Evolutionary conservation across 1,140 invertebrate genomes (phyloP), one percentile per base, ranked within the genome.

Genomic region (Hypothenemus hampei): DNA sequence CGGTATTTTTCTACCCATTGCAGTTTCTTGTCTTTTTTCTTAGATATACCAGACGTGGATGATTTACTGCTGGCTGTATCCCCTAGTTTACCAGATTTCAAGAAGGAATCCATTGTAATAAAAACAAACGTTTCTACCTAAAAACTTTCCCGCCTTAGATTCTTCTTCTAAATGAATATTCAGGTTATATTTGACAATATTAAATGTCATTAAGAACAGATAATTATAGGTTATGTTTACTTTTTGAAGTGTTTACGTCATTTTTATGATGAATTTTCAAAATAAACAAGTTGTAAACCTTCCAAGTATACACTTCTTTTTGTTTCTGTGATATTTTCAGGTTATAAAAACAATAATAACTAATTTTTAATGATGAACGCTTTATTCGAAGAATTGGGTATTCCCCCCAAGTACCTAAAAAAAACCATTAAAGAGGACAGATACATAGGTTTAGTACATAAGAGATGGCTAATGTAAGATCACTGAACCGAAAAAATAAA

Each of bases 1-100:
- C 97, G 88, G 66, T 93, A 93, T 89, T 93, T 93, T 73, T 94
- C 90, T 44, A 93, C 89, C 91, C 90, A 93, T 62, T 90, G 90
- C 24, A 82, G 78, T 21, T 80, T 23, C 57, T 75, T 23, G 75
- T 75, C 60, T 80, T 74, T 77, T 57, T 76, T 77, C 51, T 65
- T 43, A 31, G 64, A 41, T 61, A 65, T 53, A 70, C 77, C 80
- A 18, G 66, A 52, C 6, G 75, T 73, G 1, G 79, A 78, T 4
- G 73, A 69, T 1, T 75, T 75, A 67, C 78, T 80, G 41, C 75
- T 78, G 11, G 60, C 29, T 7, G 75, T 70, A 58, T 71, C 57
- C 6, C 73, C 76, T 23, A 90, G 71, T 76, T 91, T 91, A 7
- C 88, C 88, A 10, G 84, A 88, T 76, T 90, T 91, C 21, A 93